Evolutionary conservation across 1,140 invertebrate genomes (phyloP).

Genomic region (Bombus pascuorum): DNA sequence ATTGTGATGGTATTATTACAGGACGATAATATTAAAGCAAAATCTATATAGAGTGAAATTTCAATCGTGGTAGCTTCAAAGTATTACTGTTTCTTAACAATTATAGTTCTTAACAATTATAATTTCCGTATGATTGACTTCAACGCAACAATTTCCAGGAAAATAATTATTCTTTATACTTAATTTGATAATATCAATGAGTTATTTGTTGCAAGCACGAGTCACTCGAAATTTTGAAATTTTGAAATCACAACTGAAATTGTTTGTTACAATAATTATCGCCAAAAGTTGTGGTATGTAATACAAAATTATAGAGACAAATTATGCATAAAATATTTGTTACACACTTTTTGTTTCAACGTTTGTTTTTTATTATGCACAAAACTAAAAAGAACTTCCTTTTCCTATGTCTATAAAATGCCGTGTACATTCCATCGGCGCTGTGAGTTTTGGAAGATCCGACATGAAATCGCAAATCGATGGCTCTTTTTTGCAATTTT

Average conservation of each 20-base stretch:
- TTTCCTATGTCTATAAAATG: constrained; percentile 2
- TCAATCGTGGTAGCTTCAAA: too few relatives aligned
- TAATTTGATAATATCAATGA: background rate
- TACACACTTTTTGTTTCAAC: background rate
- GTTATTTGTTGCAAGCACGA: background rate
- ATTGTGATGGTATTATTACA: too few relatives aligned
- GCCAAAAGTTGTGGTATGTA: background rate
- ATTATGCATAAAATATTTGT: background rate
- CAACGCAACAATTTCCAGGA: too few relatives aligned
- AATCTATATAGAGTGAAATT: too few relatives aligned
- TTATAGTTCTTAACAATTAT: too few relatives aligned
- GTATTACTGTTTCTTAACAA: too few relatives aligned
- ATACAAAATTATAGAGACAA: too few relatives aligned
- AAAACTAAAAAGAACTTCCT: background rate
- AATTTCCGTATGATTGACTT: too few relatives aligned
- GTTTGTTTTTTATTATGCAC: background rate
- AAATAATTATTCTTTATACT: too few relatives aligned
- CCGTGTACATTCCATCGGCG: background rate
- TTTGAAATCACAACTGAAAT: background rate
- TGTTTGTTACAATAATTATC: background rate
- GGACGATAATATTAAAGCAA: too few relatives aligned
- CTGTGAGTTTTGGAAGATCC: constrained; percentile 17
- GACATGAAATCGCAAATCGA: background rate
- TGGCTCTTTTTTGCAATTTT: background rate
- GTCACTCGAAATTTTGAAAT: background rate